Evolutionary conservation across 2,113 vertebrate genomes (phyloP).

Genomic region (Ceyx margarethae): DNA sequence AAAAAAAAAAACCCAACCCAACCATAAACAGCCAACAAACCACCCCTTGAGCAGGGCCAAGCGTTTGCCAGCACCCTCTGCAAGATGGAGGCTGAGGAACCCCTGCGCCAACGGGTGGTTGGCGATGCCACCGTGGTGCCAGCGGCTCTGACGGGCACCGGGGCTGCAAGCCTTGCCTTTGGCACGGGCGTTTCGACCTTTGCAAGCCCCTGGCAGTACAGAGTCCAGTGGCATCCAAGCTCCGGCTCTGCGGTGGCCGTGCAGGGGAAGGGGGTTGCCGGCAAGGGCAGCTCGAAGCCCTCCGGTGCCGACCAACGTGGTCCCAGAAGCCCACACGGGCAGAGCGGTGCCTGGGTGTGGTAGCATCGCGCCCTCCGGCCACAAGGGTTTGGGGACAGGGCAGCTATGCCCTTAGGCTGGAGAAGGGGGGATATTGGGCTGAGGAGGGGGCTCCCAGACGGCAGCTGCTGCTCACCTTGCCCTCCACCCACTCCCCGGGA

Average conservation of each 20-base stretch:
- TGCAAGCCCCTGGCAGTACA: neutral
- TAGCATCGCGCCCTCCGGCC: neutral
- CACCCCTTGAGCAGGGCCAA: rapidly evolving
- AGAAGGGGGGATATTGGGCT: neutral
- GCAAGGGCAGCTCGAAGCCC: neutral
- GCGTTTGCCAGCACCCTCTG: neutral
- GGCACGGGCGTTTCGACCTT: rapidly evolving
- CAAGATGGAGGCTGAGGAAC: neutral
- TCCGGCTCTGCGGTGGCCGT: neutral
- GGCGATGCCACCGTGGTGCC: rapidly evolving
- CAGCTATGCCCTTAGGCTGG: neutral
- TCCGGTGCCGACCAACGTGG: neutral
- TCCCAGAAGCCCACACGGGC: neutral
- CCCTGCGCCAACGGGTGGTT: neutral
- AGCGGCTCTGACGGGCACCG: rapidly evolving
- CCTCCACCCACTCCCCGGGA: too few relatives aligned
- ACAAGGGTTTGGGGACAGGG: neutral
- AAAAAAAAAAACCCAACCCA: neutral
- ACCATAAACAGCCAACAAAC: too few relatives aligned
- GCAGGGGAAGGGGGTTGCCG: neutral
- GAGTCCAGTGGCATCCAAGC: neutral
- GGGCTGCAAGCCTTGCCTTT: neutral
- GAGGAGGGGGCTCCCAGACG: neutral
- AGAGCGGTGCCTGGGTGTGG: rapidly evolving
- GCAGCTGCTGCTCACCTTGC: neutral